A percentile compares a stretch with the other conserved stretches of the same genome.
These are phyloP conservation scores for Polypedilum vanderplanki DNA, from an alignment of 1,140 invertebrate species.

Conservation along the genomic window DNA sequence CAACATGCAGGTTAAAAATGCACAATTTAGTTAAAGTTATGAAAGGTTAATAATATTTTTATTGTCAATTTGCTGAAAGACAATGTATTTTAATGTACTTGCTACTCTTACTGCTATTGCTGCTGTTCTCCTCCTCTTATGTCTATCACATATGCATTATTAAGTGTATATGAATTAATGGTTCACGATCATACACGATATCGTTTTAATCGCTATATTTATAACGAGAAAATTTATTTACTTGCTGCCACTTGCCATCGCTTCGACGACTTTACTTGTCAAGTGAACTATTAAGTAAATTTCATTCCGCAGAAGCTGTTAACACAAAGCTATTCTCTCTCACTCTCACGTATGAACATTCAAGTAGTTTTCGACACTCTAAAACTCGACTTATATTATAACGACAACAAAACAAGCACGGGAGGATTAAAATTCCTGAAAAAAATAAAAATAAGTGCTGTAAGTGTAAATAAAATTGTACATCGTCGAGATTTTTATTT, in stretches of 20 bases:
- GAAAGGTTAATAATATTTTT: slow-evolving; percentile 20
- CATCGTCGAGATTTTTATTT: too few relatives aligned
- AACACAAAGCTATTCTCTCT: neutral
- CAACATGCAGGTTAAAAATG: too few relatives aligned
- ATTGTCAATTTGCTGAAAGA: slow-evolving; percentile 13
- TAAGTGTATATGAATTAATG: neutral
- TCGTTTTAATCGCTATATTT: slow-evolving; percentile 2
- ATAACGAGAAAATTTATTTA: slow-evolving; percentile 5
- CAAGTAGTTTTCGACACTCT: neutral
- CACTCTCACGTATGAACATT: neutral
- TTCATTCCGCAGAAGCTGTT: slow-evolving; percentile 3
- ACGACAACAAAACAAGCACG: neutral
- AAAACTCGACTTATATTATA: too few relatives aligned
- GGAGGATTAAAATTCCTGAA: neutral
- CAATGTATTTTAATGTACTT: slow-evolving; percentile 19
- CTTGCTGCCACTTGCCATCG: slow-evolving; percentile 1
- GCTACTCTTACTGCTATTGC: neutral
- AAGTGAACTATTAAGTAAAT: slow-evolving; percentile 7
- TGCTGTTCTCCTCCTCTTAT: neutral
- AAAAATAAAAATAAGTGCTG: too few relatives aligned
- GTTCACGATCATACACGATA: neutral
- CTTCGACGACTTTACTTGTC: neutral
- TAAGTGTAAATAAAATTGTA: too few relatives aligned
- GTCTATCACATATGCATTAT: neutral
- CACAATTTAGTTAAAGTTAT: neutral